Percentiles rank a stretch among this genome's conserved stretches.
Conservation (phyloP, 2,888 invertebrate genomes). For the Campoplex capitator region DNA sequence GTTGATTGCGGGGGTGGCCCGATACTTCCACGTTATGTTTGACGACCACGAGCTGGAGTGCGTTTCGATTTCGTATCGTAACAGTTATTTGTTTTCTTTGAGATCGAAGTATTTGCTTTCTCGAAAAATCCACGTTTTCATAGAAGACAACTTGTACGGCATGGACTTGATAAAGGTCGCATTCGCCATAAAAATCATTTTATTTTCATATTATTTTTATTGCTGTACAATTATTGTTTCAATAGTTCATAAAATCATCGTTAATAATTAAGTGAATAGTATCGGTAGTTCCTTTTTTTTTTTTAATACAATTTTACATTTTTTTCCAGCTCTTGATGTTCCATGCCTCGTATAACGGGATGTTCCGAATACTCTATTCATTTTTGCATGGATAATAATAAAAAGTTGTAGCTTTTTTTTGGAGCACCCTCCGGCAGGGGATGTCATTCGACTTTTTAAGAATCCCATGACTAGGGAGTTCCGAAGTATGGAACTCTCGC, state of each 20-base stretch:
- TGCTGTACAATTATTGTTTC: no score
- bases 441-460: conserved; percentile 25
- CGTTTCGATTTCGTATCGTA: conserved; percentile 32
- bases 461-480: conserved; percentile 35
- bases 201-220: no score
- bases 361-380: background rate
- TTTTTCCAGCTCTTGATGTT: background rate
- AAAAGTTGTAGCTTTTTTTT: background rate
- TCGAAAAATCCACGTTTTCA: background rate
- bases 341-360: background rate
- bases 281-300: background rate
- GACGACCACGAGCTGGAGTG: conserved; percentile 35
- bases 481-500: background rate
- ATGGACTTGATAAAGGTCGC: background rate
- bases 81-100: background rate
- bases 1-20: conserved; percentile 33
- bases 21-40: conserved; percentile 7
- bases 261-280: background rate
- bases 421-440: background rate
- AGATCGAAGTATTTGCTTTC: conserved; percentile 15
- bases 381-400: background rate
- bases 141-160: background rate
- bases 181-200: background rate
- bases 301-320: background rate
- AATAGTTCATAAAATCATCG: no score